phyloP scores from a whole-genome alignment of 2,113 vertebrate genomes.

The Peromyscus californicus region DNA sequence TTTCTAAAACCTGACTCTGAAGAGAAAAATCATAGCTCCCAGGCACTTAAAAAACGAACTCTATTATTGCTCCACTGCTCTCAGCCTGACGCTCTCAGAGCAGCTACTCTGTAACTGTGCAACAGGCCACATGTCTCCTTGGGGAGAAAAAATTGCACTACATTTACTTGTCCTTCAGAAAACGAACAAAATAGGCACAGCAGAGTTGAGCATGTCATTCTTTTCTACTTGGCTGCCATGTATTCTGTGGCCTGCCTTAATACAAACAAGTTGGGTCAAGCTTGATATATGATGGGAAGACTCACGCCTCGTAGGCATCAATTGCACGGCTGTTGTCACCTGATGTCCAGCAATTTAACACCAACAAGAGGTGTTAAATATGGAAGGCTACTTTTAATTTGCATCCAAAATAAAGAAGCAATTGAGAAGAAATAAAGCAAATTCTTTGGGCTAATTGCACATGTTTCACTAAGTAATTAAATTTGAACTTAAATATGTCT shows the following conservation, averaged over 20 bases:
- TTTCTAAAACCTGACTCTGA: constrained; percentile 30
- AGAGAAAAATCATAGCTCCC: constrained; percentile 56
- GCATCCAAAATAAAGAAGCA: background rate
- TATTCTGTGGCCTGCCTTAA: no score
- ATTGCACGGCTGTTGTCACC: background rate
- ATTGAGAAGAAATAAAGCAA: background rate
- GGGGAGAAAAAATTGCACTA: background rate
- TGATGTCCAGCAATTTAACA: background rate
- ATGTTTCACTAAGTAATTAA: constrained; percentile 23
- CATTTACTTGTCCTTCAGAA: constrained; percentile 10
- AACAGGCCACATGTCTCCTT: background rate
- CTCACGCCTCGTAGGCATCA: background rate
- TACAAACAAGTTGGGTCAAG: background rate
- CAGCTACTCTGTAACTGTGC: background rate
- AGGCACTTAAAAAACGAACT: constrained; percentile 7
- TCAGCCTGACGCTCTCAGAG: background rate
- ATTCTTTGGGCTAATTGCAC: background rate
- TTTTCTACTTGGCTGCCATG: background rate
- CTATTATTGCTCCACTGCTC: background rate
- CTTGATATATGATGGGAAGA: background rate
- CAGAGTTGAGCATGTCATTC: background rate
- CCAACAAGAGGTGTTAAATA: background rate
- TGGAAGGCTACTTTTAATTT: background rate
- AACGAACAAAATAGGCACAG: background rate
- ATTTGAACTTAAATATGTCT: background rate